Percentiles rank a stretch among this genome's conserved stretches.
Conservation (phyloP, 2,797 vertebrate genomes). For the Anolis apletophallus region DNA sequence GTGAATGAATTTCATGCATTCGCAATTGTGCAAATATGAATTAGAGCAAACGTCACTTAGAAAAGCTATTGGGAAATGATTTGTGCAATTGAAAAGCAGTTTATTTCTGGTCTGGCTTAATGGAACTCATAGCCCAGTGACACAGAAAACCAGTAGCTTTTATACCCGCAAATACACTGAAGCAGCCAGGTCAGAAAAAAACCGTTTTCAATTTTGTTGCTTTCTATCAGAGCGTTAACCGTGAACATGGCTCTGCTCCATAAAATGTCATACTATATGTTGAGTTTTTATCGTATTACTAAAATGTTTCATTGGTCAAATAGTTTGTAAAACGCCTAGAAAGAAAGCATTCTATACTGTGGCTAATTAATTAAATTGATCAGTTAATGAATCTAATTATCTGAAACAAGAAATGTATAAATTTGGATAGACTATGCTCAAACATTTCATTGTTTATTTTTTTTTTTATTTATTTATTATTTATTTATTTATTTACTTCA, state of each 20-base stretch:
- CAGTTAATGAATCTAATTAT: not conserved
- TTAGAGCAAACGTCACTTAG: not conserved
- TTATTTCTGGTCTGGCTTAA: not conserved
- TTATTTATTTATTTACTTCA: too few relatives aligned
- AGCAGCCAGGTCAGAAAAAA: not conserved
- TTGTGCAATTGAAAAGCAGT: not conserved
- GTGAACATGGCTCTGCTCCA: not conserved
- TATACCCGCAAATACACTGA: not conserved
- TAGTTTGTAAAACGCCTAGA: not conserved
- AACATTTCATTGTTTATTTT: not conserved
- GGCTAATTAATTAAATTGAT: not conserved
- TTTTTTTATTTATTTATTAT: too few relatives aligned
- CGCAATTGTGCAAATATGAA: conserved; percentile 12
- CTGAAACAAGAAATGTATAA: not conserved
- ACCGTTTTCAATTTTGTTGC: not conserved
- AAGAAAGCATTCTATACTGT: not conserved
- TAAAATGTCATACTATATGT: too few relatives aligned
- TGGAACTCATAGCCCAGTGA: conserved; percentile 17
- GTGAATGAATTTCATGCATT: not conserved
- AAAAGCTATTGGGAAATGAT: not conserved
- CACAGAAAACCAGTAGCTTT: conserved; percentile 27
- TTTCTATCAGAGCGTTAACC: not conserved
- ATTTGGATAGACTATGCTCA: too few relatives aligned
- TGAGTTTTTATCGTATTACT: conserved; percentile 7
- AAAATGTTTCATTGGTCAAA: not conserved